Evolutionary conservation across 2,888 invertebrate genomes (phyloP), one percentile per base, ranked within the genome.

Genomic region (Eulithis prunata): DNA sequence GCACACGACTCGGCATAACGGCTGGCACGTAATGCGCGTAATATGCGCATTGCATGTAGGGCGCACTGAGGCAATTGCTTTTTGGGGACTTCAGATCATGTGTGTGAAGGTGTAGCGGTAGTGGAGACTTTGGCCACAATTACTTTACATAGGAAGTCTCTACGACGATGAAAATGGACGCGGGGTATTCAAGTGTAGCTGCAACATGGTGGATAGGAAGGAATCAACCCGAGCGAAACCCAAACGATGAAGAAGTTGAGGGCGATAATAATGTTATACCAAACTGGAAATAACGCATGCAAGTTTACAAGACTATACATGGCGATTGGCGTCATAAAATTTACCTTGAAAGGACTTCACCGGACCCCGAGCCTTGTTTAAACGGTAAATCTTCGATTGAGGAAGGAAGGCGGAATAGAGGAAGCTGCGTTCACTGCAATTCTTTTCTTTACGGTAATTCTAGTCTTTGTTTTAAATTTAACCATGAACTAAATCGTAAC

Each of bases 21-120:
- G 74, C 78, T 78, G 74, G 72, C 85, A 89, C 89, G 91, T 91
- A 91, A 91, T 83, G 77, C 84, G 81, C 85, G 90, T 90, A 90
- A 91, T 85, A 85, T 78, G 76, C 80, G 78, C 81, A 88, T 89
- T 91, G 87, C 86, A 91, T 91, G 86, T 91, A 87, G 89, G 89
- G 80, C 90, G 84, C 84, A 81, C 38, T 51, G 54, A 6, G 3
- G 57, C 64, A 65, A 62, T 58, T 65, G 66, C 61, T 64, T 64
- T 59, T 64, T 64, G 57, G 62, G 56, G 60, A 60, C 56, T 60
- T 52, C 8, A 11, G 55, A 59, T 52, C 57, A 36, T 53, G 51
- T 41, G 8, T 49, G 43, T 46, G 38, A 36, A 52, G 47, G 28
- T 47, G 36, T 41, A 59, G 43, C 52, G 41, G 49, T 58, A 49